Base-by-base conservation (phyloP, 2,113 vertebrate genomes). In the Dissostichus mawsoni region DNA sequence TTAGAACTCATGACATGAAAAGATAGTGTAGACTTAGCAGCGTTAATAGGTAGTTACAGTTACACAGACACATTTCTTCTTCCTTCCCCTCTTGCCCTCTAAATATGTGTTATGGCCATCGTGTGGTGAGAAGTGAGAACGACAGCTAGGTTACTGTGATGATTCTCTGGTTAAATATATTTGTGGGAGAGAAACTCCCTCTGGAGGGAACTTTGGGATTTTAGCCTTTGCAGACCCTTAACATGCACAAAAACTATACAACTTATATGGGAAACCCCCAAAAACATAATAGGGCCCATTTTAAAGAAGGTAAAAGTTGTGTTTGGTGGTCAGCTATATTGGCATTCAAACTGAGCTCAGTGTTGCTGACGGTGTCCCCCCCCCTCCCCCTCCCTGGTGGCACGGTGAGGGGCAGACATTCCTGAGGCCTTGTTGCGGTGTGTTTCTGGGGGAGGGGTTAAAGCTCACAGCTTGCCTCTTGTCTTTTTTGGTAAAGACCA, bases 401-500 rank as follows among this genome's bases (percentile, higher is more conserved):
- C 68, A 67, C 45, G 61, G 53, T 20, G 44, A 57, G 55, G 36
- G 62, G 55, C 61, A 67, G 47, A 65, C 76, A 88, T 90, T 90
- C 90, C 81, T 74, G 77, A 59, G 64, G 13, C 73, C 62, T 55
- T 75, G 56, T 78, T 83, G 78, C 63, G 58, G 74, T 67, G 75
- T 68, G 77, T 78, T 18, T 63, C 9, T 67, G 12, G 44, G 76
- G 81, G 80, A 71, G 66, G 83, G 79, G 44, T 65, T 41, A 47
- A 70, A 12, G 78, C 67, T n/a, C 52, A 41, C 29, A 62, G 80
- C 68, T 72, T 2, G 14, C 62, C 76, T 78, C 76, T 45, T 56
- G 64, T 83, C 83, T 88, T 86, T 83, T 87, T 87, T 82, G 76
- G 83, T 61, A 16, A 81, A 85, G 74, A 29, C 56, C 58, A 8